phyloP scores from a whole-genome alignment of 2,113 vertebrate genomes.

The Motacilla tschutschensis region DNA sequence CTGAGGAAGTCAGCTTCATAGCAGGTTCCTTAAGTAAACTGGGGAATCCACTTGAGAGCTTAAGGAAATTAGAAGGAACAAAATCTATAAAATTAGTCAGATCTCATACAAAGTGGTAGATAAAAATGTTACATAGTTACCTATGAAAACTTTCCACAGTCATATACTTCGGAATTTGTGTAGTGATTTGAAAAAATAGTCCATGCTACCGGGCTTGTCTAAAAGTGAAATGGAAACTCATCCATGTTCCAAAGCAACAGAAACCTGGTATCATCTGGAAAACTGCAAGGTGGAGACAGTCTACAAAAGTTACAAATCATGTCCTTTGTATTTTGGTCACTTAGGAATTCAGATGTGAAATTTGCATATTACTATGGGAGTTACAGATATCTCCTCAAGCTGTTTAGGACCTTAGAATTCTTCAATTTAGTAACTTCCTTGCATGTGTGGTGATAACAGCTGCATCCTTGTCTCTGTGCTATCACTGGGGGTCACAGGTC shows the following conservation, averaged over 20 bases:
- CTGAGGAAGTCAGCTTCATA: neutral
- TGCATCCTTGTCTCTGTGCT: neutral
- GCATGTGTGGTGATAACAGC: neutral
- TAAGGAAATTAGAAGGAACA: neutral
- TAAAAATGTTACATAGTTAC: neutral
- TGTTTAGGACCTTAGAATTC: neutral
- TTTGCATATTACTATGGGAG: neutral
- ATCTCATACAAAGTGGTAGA: neutral
- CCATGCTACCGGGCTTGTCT: accelerated
- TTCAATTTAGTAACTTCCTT: neutral
- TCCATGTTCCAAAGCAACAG: neutral
- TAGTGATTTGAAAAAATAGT: neutral
- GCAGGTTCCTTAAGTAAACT: neutral
- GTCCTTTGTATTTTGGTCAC: neutral
- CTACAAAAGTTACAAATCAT: neutral
- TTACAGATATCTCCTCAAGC: neutral
- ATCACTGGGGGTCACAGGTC: neutral
- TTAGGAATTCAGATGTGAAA: neutral
- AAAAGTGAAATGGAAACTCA: neutral
- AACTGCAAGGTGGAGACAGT: neutral
- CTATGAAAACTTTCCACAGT: neutral
- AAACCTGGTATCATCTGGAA: neutral
- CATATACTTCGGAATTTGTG: neutral
- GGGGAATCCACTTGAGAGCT: neutral
- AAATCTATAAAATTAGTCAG: neutral